A percentile compares a stretch with the other conserved stretches of the same genome.
Evolutionary conservation across 2,888 invertebrate species (phyloP).

Genomic region (Boloria euphrosyne): DNA sequence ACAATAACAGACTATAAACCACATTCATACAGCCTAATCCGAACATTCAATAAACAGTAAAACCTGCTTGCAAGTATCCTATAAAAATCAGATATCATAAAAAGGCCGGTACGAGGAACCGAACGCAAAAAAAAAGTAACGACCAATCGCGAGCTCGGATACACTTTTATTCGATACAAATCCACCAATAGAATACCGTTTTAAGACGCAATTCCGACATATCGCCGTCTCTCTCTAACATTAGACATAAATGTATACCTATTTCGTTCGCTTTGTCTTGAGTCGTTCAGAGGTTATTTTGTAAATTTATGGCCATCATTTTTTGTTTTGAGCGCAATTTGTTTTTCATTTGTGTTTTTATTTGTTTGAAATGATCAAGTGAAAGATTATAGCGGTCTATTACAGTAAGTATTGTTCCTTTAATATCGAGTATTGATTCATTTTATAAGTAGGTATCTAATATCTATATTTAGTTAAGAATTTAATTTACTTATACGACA

Average conservation of each 20-base stretch:
- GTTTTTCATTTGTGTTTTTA: conserved; percentile 46
- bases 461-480: too few species aligned
- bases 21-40: conserved; percentile 47
- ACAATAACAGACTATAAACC: conserved; percentile 34
- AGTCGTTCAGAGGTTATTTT: conserved; percentile 45
- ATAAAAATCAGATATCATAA: conserved; percentile 67
- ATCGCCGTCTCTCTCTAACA: conserved; percentile 58
- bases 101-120: conserved; percentile 46
- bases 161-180: conserved; percentile 63
- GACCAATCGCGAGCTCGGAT: conserved; percentile 51
- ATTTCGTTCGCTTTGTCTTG: conserved; percentile 46
- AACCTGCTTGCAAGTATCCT: conserved; percentile 61
- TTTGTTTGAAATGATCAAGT: conserved; percentile 42
- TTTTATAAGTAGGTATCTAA: too few species aligned
- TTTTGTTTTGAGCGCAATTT: conserved; percentile 51
- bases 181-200: conserved; percentile 59
- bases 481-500: background rate
- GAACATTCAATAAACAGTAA: conserved; percentile 51
- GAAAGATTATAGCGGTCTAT: conserved; percentile 40
- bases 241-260: conserved; percentile 36
- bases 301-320: conserved; percentile 45
- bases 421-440: background rate
- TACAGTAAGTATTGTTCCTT: conserved; percentile 5
- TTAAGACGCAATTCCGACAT: conserved; percentile 57
- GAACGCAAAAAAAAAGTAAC: conserved; percentile 49